Percentiles rank a stretch among this genome's conserved stretches.
Evolutionary conservation across 2,113 vertebrate genomes (phyloP).

Genomic region (Pagrus major): DNA sequence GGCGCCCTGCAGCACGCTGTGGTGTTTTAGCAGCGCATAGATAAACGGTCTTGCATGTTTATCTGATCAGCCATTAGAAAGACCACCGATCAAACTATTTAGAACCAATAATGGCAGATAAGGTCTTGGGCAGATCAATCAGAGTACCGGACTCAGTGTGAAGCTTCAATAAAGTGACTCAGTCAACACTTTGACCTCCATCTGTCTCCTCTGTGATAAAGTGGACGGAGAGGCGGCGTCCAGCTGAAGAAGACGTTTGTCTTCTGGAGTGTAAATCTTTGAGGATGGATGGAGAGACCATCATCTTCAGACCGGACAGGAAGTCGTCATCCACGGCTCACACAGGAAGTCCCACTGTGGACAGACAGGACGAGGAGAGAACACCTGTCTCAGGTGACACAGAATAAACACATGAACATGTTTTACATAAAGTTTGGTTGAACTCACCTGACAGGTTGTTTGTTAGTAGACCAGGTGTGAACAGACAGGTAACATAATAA

Average conservation of each 20-base stretch:
- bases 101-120: too few species aligned
- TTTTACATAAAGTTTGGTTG: background rate
- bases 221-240: background rate
- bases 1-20: too few species aligned
- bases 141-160: too few species aligned
- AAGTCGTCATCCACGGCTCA: background rate
- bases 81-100: too few species aligned
- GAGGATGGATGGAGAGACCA: background rate
- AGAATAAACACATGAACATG: background rate
- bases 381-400: conserved; percentile 29
- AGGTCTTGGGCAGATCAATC: too few species aligned
- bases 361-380: conserved; percentile 10
- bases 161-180: too few species aligned
- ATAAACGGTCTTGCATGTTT: too few species aligned
- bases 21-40: too few species aligned
- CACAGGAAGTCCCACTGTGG: background rate
- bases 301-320: background rate
- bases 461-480: background rate
- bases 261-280: conserved; percentile 24
- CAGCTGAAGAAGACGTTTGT: conserved; percentile 19
- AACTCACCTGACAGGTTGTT: background rate
- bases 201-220: background rate
- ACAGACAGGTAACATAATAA: background rate
- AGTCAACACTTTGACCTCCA: background rate
- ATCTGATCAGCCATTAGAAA: too few species aligned